phyloP scores from a whole-genome alignment of 2,797 vertebrate species.

The Notoglanidium macrostoma region DNA sequence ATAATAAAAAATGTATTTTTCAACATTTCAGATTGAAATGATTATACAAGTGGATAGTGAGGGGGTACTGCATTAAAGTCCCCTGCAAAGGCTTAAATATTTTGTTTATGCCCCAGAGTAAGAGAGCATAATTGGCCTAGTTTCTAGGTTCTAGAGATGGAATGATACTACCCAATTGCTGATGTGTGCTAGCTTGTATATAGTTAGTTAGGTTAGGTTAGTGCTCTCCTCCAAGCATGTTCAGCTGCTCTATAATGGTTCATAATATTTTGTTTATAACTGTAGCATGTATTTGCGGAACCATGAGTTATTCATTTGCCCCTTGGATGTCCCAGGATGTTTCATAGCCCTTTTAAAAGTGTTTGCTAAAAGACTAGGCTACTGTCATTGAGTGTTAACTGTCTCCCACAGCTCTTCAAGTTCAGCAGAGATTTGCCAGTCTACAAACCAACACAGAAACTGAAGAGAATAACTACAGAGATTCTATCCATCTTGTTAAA shows the following conservation, averaged over 20 bases:
- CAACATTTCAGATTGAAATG: too few species aligned
- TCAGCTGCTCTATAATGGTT: background rate
- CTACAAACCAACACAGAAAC: background rate
- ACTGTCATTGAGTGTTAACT: background rate
- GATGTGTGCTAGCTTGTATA: background rate
- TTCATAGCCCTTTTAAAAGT: background rate
- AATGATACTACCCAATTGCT: background rate
- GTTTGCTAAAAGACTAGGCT: background rate
- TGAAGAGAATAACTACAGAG: constrained; percentile 60
- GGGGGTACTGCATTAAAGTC: background rate
- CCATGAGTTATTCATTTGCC: background rate
- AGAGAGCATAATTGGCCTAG: background rate
- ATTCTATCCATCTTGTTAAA: constrained; percentile 62
- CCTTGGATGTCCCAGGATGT: background rate
- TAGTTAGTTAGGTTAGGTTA: background rate
- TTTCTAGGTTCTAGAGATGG: background rate
- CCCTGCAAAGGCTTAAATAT: background rate
- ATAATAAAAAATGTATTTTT: too few species aligned
- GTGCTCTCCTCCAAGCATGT: background rate
- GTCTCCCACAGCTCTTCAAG: constrained; percentile 45
- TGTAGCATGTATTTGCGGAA: background rate
- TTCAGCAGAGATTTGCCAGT: constrained; percentile 56
- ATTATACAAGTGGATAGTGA: background rate
- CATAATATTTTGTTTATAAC: background rate
- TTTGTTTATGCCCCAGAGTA: background rate